These are phyloP conservation scores for Phocoena sinus DNA, from an alignment of 2,113 vertebrate species.

Conservation along the genomic window DNA sequence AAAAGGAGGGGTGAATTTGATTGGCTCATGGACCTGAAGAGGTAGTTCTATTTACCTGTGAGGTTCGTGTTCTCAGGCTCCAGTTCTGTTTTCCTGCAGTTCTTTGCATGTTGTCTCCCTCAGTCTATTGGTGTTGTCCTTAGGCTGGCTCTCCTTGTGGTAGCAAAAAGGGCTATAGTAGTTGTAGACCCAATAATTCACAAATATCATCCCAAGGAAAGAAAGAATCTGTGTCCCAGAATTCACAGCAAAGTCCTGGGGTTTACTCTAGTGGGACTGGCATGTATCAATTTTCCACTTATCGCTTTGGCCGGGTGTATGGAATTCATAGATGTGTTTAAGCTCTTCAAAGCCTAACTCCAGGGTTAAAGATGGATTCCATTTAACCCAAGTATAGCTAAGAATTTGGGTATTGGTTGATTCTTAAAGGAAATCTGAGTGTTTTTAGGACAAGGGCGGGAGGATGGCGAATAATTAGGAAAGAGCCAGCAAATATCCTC, in stretches of 20 bases:
- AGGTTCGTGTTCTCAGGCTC: background rate
- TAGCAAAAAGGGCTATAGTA: background rate
- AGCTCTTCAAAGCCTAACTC: background rate
- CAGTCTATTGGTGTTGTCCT: background rate
- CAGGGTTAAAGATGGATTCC: background rate
- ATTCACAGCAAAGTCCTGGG: background rate
- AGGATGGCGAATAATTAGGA: background rate
- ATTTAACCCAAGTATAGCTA: background rate
- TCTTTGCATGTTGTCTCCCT: background rate
- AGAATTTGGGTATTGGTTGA: background rate
- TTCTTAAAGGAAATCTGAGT: background rate
- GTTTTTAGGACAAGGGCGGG: background rate
- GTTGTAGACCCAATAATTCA: background rate
- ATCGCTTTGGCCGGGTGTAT: background rate
- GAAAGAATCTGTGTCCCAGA: background rate
- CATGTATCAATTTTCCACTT: background rate
- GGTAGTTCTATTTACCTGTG: background rate
- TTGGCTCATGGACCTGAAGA: background rate
- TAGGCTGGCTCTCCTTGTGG: background rate
- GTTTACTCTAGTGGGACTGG: background rate
- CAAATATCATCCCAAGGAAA: background rate
- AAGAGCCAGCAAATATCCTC: background rate
- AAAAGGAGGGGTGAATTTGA: background rate
- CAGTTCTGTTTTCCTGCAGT: background rate
- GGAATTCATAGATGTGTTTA: background rate